A percentile compares a stretch with the other conserved stretches of the same genome.
phyloP scores from a whole-genome alignment of 2,113 vertebrate genomes.

The Todiramphus chloris region DNA sequence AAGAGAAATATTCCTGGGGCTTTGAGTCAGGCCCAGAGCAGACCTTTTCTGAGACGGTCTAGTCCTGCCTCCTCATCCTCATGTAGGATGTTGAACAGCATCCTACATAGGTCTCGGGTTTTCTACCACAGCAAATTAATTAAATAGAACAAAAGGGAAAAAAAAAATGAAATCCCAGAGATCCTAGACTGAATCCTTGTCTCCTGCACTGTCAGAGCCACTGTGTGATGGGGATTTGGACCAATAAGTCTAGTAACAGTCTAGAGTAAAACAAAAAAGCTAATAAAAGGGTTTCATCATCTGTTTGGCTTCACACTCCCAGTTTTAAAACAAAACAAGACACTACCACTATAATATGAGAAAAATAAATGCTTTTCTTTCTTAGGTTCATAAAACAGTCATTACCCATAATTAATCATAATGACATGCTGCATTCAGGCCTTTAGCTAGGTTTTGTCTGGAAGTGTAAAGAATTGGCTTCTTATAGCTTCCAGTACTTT shows the following conservation, averaged over 20 bases:
- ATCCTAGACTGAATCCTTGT: background rate
- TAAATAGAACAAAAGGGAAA: background rate
- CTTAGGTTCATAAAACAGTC: constrained; percentile 77
- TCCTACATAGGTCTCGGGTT: background rate
- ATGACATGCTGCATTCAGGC: constrained; percentile 75
- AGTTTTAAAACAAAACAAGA: constrained; percentile 73
- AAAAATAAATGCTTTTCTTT: constrained; percentile 77
- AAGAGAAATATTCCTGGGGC: background rate
- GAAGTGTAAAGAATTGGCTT: constrained; percentile 63
- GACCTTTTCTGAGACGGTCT: background rate
- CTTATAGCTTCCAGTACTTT: constrained; percentile 62
- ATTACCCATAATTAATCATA: constrained; percentile 83
- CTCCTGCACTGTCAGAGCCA: background rate
- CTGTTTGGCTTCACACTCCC: constrained; percentile 42
- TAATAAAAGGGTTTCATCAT: constrained; percentile 49
- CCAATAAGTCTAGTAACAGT: background rate
- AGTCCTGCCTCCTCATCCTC: background rate
- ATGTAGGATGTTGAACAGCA: background rate
- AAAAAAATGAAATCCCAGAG: background rate
- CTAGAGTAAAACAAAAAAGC: constrained; percentile 50
- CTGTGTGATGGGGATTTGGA: background rate
- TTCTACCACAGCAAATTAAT: background rate
- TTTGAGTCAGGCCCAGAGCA: background rate
- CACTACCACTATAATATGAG: constrained; percentile 56
- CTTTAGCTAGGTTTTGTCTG: constrained; percentile 64